Conservation (phyloP, 2,113 vertebrate genomes). For the Lepisosteus oculatus region DNA sequence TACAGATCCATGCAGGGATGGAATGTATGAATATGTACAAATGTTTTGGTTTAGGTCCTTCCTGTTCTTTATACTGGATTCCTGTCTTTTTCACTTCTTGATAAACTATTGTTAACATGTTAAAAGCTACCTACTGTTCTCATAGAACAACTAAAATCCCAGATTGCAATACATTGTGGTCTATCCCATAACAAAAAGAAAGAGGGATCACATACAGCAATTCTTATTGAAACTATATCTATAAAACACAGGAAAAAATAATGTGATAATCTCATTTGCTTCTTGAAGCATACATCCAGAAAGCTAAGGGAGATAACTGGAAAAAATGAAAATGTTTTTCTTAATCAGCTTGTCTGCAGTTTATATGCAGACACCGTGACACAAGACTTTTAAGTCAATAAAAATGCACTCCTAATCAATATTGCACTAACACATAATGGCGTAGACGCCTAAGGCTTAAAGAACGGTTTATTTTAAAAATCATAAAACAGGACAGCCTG, state of each 20-base stretch:
- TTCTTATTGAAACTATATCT: slow-evolving; percentile 42
- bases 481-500: slow-evolving; percentile 2
- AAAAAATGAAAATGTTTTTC: slow-evolving; percentile 23
- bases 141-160: no score
- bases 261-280: slow-evolving; percentile 7
- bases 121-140: no score
- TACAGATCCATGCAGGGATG: no score
- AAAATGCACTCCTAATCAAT: slow-evolving; percentile 47
- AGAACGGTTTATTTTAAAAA: no score
- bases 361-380: slow-evolving; percentile 38
- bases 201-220: no score
- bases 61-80: no score
- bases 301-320: slow-evolving; percentile 20
- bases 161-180: no score
- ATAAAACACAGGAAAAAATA: slow-evolving; percentile 2
- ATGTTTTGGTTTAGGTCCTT: no score
- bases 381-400: slow-evolving; percentile 36
- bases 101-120: no score
- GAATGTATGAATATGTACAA: no score
- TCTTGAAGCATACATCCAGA: slow-evolving; percentile 11
- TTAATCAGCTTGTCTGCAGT: slow-evolving; percentile 54
- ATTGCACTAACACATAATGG: slow-evolving; percentile 29
- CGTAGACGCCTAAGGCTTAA: neutral
- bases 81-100: no score
- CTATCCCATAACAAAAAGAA: no score